Evolutionary conservation across 2,113 vertebrate species (phyloP).

Genomic region (Bostrychus sinensis): DNA sequence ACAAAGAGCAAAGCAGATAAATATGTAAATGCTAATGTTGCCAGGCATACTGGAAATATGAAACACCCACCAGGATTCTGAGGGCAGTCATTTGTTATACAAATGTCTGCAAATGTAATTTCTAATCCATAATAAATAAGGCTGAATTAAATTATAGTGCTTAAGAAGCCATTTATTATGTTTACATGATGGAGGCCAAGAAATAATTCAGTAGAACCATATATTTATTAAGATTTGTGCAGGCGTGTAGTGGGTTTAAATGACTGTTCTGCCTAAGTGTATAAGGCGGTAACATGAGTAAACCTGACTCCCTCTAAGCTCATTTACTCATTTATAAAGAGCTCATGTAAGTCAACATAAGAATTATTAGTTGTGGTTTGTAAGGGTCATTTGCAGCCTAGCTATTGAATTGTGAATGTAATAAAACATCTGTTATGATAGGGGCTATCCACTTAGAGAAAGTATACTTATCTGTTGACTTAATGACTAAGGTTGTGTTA

Average conservation of each 20-base stretch:
- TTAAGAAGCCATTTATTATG: conserved; percentile 34
- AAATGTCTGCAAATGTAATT: conserved; percentile 23
- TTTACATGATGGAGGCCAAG: conserved; percentile 12
- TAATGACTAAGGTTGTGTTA: no score
- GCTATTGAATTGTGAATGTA: no score
- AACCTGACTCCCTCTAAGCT: no score
- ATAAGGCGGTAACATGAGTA: background rate
- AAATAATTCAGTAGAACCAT: conserved; percentile 16
- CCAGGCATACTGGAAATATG: conserved; percentile 13
- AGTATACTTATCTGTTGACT: no score
- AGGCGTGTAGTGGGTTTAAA: background rate
- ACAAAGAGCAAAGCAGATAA: background rate
- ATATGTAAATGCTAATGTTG: conserved; percentile 9
- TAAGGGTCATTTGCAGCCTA: no score
- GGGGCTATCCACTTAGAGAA: no score
- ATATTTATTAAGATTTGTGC: background rate
- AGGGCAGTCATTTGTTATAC: conserved; percentile 22
- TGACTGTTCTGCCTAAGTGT: background rate
- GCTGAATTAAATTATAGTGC: conserved; percentile 24
- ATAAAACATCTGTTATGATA: no score
- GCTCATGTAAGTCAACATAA: no score
- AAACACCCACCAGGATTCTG: conserved; percentile 35
- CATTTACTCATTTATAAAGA: no score
- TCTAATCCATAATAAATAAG: conserved; percentile 35
- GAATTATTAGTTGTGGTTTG: no score